phyloP scores from a whole-genome alignment of 2,888 invertebrate species.

The Tetragonula carbonaria region DNA sequence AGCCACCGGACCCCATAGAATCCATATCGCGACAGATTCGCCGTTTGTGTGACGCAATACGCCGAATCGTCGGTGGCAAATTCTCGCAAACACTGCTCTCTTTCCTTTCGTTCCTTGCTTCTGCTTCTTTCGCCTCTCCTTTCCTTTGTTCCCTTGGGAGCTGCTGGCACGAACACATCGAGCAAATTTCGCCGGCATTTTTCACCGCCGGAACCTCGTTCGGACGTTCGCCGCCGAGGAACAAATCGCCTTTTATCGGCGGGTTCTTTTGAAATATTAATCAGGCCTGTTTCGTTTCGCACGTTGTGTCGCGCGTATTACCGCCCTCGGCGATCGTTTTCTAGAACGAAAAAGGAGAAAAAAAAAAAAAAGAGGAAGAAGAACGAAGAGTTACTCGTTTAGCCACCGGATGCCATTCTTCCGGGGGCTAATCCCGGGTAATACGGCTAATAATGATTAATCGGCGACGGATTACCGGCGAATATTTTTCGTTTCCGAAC shows the following conservation, averaged over 20 bases:
- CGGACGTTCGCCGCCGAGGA: neutral
- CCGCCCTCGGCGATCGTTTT: neutral
- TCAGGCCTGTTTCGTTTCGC: neutral
- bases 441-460: slow-evolving; percentile 27
- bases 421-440: neutral
- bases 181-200: neutral
- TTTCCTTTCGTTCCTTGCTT: no score
- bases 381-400: neutral
- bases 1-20: slow-evolving; percentile 9
- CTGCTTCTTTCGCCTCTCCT: neutral
- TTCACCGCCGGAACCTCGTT: neutral
- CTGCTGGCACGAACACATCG: neutral
- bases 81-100: neutral
- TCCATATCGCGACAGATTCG: slow-evolving; percentile 15
- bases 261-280: slow-evolving; percentile 5
- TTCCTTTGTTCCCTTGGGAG: neutral
- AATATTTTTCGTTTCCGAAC: neutral
- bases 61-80: neutral
- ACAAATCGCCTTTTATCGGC: neutral
- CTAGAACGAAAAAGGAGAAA: no score
- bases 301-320: neutral
- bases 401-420: neutral
- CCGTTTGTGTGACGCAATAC: neutral
- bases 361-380: neutral
- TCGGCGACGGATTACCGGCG: neutral